phyloP scores from a whole-genome alignment of 2,888 invertebrate genomes.

The Doris montereyensis region DNA sequence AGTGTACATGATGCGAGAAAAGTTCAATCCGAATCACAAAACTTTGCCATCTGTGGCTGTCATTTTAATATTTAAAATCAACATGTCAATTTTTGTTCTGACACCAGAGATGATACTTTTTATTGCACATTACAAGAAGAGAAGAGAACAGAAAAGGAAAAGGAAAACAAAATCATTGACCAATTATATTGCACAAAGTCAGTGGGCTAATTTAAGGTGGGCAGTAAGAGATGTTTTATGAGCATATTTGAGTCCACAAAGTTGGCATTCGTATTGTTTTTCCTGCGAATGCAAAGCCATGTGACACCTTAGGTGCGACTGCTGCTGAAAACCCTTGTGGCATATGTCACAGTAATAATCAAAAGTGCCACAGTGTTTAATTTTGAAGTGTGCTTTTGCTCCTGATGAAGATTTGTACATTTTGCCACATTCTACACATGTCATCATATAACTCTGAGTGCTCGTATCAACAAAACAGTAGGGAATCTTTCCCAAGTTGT shows the following conservation, averaged over 20 bases:
- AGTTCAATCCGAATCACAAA: no score
- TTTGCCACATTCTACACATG: slow-evolving; percentile 43
- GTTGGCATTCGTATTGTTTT: slow-evolving; percentile 42
- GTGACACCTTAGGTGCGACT: slow-evolving; percentile 44
- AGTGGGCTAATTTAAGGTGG: slow-evolving; percentile 37
- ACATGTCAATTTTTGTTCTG: no score
- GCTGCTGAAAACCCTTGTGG: slow-evolving; percentile 47
- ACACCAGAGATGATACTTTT: no score
- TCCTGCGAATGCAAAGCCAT: slow-evolving; percentile 45
- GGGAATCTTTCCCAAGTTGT: neutral
- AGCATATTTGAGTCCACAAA: slow-evolving; percentile 44
- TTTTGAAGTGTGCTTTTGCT: slow-evolving; percentile 40
- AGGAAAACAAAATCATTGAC: no score
- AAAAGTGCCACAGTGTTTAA: slow-evolving; percentile 44
- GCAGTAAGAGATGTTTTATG: slow-evolving; percentile 46
- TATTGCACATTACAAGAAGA: no score
- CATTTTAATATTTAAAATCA: no score
- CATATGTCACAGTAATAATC: slow-evolving; percentile 44
- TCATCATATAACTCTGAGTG: neutral
- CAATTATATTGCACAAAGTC: no score
- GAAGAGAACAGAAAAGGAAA: no score
- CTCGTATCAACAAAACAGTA: neutral
- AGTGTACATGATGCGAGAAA: no score
- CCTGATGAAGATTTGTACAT: slow-evolving; percentile 44
- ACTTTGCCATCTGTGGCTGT: no score